Evolutionary conservation across 1,140 invertebrate genomes (phyloP).

Genomic region (Oedothorax gibbosus): DNA sequence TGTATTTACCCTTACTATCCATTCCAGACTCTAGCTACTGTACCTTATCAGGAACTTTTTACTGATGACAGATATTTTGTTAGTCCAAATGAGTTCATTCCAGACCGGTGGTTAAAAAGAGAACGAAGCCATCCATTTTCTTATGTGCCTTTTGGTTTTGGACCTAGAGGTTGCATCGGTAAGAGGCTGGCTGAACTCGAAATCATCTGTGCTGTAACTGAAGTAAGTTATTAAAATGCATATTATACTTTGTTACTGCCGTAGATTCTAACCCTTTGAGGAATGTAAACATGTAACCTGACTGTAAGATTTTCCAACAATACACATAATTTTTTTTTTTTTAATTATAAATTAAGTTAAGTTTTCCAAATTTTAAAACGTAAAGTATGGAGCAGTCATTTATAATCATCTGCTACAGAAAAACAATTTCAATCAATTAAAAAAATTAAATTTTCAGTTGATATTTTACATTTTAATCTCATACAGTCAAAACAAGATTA

Average conservation of each 20-base stretch:
- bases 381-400: no score
- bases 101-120: conserved; percentile 82
- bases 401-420: no score
- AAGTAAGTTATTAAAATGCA: conserved; percentile 1
- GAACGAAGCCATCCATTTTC: conserved; percentile 77
- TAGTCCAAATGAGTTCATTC: conserved; percentile 68
- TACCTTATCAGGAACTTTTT: conserved; percentile 42
- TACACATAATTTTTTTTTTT: no score
- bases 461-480: no score
- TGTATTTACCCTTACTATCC: not conserved
- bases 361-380: no score
- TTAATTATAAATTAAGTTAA: no score
- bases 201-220: conserved; percentile 69
- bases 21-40: conserved; percentile 64
- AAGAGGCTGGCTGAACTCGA: conserved; percentile 89
- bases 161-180: conserved; percentile 84
- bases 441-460: no score
- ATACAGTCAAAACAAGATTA: no score
- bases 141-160: conserved; percentile 83
- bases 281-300: no score
- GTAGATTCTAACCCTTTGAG: no score
- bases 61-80: conserved; percentile 58
- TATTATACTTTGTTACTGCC: not conserved
- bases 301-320: no score
- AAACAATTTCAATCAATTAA: no score